These are phyloP conservation scores for Centrocercus urophasianus DNA, from an alignment of 2,113 vertebrate species.

Conservation along the genomic window DNA sequence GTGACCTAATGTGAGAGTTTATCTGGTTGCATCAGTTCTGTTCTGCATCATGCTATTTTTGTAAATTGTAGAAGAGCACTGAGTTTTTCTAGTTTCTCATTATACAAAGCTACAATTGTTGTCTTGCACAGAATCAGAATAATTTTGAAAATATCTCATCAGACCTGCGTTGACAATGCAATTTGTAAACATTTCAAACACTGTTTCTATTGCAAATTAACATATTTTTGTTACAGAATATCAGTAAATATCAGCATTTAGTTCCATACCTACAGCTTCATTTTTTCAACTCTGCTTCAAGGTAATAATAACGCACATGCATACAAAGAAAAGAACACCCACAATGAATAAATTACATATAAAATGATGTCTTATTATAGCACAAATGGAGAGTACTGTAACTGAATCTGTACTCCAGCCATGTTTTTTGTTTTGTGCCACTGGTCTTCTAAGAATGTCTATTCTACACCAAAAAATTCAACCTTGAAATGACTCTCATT, in stretches of 20 bases:
- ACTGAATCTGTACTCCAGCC: neutral
- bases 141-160: neutral
- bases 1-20: neutral
- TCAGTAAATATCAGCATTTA: neutral
- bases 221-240: neutral
- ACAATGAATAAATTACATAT: constrained; percentile 31
- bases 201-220: neutral
- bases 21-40: neutral
- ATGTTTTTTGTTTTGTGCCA: neutral
- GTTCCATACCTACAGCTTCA: neutral
- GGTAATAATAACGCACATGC: neutral
- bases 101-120: neutral
- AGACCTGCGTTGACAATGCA: neutral
- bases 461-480: constrained; percentile 26
- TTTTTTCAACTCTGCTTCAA: neutral
- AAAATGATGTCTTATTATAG: neutral
- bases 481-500: constrained; percentile 15
- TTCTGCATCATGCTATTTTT: neutral
- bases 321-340: neutral
- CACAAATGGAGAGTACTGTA: constrained; percentile 3
- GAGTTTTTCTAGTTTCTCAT: neutral
- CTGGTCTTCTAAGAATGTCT: neutral
- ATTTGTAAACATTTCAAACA: neutral
- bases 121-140: neutral
- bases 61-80: neutral